A percentile compares a stretch with the other conserved stretches of the same genome.
These are phyloP conservation scores for Romanogobio albipinnatus DNA, from an alignment of 2,113 vertebrate genomes.

Conservation along the genomic window DNA sequence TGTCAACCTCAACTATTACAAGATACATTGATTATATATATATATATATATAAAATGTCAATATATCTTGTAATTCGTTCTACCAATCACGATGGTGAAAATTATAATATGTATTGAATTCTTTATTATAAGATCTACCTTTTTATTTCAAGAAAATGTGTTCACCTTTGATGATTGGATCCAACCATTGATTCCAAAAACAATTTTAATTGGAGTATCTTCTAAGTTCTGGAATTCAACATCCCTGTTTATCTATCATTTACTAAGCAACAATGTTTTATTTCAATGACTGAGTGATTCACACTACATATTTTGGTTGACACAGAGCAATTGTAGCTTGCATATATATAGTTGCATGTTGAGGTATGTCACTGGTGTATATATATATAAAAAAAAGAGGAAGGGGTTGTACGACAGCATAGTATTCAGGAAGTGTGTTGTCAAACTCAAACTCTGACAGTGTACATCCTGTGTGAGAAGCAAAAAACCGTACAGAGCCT, in stretches of 20 bases:
- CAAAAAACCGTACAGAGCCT: conserved; percentile 27
- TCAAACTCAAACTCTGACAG: conserved; percentile 46
- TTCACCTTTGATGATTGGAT: not conserved
- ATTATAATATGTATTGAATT: no score
- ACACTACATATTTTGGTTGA: not conserved
- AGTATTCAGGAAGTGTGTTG: conserved; percentile 71
- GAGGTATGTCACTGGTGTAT: conserved; percentile 48
- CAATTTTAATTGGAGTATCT: no score
- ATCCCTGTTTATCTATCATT: not conserved
- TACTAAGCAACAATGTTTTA: not conserved
- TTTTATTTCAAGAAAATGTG: not conserved
- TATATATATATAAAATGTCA: no score
- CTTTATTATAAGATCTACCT: no score
- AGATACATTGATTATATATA: no score
- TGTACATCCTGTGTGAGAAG: conserved; percentile 68
- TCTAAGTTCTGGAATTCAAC: not conserved
- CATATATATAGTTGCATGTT: conserved; percentile 37
- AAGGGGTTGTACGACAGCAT: conserved; percentile 60
- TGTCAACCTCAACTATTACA: no score
- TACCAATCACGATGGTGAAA: no score
- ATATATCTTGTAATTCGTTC: no score
- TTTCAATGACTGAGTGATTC: not conserved
- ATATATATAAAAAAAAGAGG: conserved; percentile 43
- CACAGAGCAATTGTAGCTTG: not conserved
- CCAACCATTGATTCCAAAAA: no score